A percentile compares a stretch with the other conserved stretches of the same genome.
These are phyloP conservation scores for Linyphia triangularis DNA, from an alignment of 2,888 invertebrate species.

Conservation along the genomic window DNA sequence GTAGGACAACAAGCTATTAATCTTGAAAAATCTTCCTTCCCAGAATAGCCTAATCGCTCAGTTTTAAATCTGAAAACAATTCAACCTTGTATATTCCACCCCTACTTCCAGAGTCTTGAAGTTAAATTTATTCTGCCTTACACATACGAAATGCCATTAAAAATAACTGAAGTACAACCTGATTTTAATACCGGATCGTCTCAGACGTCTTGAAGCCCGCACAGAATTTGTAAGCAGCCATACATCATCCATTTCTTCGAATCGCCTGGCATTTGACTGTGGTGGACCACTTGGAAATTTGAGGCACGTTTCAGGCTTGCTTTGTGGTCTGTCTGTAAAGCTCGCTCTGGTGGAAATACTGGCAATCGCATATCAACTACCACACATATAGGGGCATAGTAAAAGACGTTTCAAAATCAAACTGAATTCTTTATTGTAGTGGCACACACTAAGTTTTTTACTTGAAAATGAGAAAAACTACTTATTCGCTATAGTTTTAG, in stretches of 20 bases:
- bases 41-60: neutral
- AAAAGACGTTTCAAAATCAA: neutral
- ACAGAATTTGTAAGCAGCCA: neutral
- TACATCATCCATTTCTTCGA: slow-evolving; percentile 24
- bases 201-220: slow-evolving; percentile 1
- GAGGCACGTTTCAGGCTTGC: slow-evolving; percentile 14
- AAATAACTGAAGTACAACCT: neutral
- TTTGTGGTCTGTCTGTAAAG: slow-evolving; percentile 3
- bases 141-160: neutral
- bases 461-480: too few relatives aligned
- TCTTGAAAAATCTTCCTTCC: neutral
- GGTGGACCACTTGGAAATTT: neutral
- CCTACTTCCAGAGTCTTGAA: neutral
- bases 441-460: too few relatives aligned
- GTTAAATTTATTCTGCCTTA: neutral
- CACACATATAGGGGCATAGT: neutral
- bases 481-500: too few relatives aligned
- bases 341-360: neutral
- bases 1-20: neutral
- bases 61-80: neutral
- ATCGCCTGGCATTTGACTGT: neutral
- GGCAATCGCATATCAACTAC: neutral
- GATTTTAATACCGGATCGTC: slow-evolving; percentile 2
- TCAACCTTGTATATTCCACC: neutral
- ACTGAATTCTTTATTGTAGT: too few relatives aligned